Evolutionary conservation across 92 coral and sea anemone genomes (phyloP), one percentile per base, ranked within the genome.

Genomic region (Epizoanthus scotinus): DNA sequence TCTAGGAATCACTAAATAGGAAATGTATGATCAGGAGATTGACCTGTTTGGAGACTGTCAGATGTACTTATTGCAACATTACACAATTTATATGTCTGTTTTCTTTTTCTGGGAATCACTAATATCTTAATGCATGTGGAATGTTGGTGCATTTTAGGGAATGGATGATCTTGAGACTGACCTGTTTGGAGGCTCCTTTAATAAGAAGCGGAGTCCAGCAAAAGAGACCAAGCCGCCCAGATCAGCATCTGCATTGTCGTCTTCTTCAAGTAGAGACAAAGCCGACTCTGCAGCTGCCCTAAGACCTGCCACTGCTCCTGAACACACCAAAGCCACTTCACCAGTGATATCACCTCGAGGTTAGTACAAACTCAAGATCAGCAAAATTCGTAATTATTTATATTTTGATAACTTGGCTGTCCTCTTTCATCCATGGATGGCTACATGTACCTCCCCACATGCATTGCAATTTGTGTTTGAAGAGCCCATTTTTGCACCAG

Each of bases 141-240:
- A 52, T 38, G 12, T 13, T 29, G 34, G 18, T 36, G 44, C 2
- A 24, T 57, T 20, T 2, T 64, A 95, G 99, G 99, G 91, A 18
- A 86, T 95, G 67, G 99, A 95, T 82, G 99, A 95, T 65, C 73
- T 95, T 84, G 99, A 95, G 78, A 93, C 99, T 24, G 96, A 95
- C 60, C 79, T 95, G 60, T 94, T 95, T 89, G 99, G 99, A 28
- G 88, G 91, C 47, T 92, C 97, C 15, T 82, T 92, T n/a, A 75
- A 69, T n/a, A 82, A 68, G 79, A 86, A 85, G 27, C 62, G 75
- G 70, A 61, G 86, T 22, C 87, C 82, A 73, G 56, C 17, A 40
- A 58, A 59, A 38, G 81, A 75, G 3, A 31, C 67, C 27, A 57
- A 38, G 21, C 67, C 81, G 7, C 44, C 68, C 21, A 75, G 81